Conservation (phyloP, 1,140 invertebrate genomes). For the Lepidurus couesii region DNA sequence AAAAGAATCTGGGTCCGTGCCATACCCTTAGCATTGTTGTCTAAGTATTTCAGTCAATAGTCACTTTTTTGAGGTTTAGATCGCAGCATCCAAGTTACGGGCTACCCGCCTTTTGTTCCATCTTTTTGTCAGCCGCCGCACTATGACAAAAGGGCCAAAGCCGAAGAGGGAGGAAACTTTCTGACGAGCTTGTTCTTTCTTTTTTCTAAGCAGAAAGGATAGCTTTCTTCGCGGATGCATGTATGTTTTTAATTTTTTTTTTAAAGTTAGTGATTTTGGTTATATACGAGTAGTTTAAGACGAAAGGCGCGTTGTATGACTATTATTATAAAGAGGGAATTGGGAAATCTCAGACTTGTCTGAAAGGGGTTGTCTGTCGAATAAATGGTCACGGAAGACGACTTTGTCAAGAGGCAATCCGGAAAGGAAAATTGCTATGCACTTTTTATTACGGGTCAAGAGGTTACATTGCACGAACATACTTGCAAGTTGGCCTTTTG, state of each 20-base stretch:
- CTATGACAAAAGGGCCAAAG: not conserved
- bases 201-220: no score
- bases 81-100: not conserved
- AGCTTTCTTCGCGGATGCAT: no score
- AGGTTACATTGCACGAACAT: not conserved
- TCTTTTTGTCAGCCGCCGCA: not conserved
- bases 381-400: no score
- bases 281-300: no score
- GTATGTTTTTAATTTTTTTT: no score
- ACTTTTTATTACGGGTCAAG: not conserved
- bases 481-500: not conserved
- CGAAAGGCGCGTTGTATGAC: no score
- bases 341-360: no score
- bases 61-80: not conserved
- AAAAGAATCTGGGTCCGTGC: not conserved
- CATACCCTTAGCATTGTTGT: constrained; percentile 10
- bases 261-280: no score
- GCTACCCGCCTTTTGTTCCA: not conserved
- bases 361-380: no score
- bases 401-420: not conserved
- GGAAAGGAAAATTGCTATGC: not conserved
- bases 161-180: not conserved
- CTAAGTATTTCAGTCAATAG: not conserved
- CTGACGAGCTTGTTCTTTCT: no score
- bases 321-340: no score